A percentile compares a stretch with the other conserved stretches of the same genome.
Evolutionary conservation across 2,113 vertebrate species (phyloP).

Genomic region (Dasypus novemcinctus): DNA sequence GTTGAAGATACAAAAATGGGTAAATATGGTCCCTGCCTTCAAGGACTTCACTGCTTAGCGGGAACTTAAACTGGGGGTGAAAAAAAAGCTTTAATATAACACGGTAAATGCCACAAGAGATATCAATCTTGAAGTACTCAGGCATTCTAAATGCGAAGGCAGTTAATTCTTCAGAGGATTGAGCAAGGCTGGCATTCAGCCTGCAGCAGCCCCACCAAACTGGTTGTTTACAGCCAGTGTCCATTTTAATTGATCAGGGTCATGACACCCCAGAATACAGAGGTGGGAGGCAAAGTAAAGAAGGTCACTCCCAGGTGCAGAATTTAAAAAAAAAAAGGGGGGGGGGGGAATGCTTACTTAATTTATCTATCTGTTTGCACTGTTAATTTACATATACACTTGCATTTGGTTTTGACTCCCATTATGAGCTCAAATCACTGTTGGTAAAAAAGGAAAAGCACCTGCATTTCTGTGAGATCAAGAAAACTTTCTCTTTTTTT

Average conservation of each 20-base stretch:
- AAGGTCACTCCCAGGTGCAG: background rate
- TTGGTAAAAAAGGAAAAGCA: background rate
- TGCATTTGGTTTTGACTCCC: background rate
- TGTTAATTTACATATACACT: background rate
- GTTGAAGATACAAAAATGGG: background rate
- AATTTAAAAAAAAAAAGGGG: background rate
- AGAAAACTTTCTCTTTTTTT: background rate
- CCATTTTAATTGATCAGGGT: background rate
- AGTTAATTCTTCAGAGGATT: background rate
- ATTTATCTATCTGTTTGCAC: background rate
- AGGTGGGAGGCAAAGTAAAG: background rate
- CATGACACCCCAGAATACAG: no score
- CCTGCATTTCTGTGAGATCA: background rate
- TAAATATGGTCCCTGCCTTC: background rate
- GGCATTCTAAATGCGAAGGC: background rate
- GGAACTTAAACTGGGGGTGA: constrained; percentile 17
- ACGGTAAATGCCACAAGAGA: background rate
- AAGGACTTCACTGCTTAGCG: background rate
- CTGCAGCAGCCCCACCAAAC: background rate
- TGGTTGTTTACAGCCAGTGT: background rate
- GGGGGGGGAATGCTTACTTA: background rate
- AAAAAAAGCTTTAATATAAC: background rate
- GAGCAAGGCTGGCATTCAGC: background rate
- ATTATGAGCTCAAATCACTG: background rate
- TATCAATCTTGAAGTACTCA: background rate